Evolutionary conservation across 2,113 vertebrate species (phyloP).

Genomic region (Pituophis catenifer): DNA sequence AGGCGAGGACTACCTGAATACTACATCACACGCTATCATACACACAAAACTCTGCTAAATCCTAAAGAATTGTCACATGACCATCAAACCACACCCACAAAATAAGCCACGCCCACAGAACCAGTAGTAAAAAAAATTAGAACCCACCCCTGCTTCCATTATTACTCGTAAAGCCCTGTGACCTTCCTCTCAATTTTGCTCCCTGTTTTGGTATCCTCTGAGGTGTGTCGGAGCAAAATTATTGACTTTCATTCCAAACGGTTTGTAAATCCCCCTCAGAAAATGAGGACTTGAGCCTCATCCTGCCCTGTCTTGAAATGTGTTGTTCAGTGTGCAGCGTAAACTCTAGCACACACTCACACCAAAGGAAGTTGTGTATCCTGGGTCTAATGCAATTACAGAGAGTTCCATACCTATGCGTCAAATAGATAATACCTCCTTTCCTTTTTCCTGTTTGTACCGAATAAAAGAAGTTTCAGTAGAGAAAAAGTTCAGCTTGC

Average conservation of each 20-base stretch:
- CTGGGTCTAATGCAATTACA: not conserved
- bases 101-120: too few relatives aligned
- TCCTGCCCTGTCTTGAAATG: not conserved
- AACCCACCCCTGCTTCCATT: not conserved
- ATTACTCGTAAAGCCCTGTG: not conserved
- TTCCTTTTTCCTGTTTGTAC: not conserved
- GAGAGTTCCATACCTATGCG: not conserved
- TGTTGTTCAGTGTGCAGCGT: not conserved
- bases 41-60: not conserved
- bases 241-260: not conserved
- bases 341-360: not conserved
- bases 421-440: not conserved
- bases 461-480: constrained; percentile 7
- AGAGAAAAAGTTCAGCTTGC: not conserved
- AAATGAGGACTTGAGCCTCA: not conserved
- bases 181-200: not conserved
- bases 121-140: too few relatives aligned
- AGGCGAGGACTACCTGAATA: too few relatives aligned
- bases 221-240: not conserved
- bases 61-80: too few relatives aligned
- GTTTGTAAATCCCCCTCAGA: not conserved
- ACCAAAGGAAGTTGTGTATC: not conserved
- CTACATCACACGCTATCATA: not conserved
- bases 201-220: not conserved
- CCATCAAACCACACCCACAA: too few relatives aligned